Percentiles rank a stretch among this genome's conserved stretches.
Evolutionary conservation across 2,888 invertebrate genomes (phyloP).

Genomic region (Brachyptera putata): DNA sequence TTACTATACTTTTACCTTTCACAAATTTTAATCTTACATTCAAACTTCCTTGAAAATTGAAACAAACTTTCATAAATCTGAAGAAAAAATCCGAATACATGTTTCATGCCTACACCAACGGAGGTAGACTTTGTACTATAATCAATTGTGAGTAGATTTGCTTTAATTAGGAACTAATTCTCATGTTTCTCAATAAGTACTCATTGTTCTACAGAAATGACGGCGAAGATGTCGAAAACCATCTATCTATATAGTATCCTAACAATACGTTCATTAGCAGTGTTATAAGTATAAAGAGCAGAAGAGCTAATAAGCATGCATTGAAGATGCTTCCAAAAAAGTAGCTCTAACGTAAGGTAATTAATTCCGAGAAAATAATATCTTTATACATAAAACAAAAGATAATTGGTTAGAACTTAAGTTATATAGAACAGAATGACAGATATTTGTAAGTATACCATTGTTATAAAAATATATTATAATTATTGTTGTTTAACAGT

Average conservation of each 20-base stretch:
- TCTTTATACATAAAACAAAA: no score
- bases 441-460: no score
- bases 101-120: no score
- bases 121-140: no score
- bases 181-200: constrained; percentile 1
- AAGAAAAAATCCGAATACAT: no score
- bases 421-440: no score
- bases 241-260: neutral
- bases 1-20: no score
- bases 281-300: neutral
- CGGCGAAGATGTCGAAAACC: constrained; percentile 7
- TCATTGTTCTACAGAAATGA: neutral
- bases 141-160: neutral
- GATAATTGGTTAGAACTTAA: no score
- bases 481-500: no score
- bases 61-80: no score
- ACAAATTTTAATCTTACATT: no score
- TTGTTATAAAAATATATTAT: no score
- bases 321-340: neutral
- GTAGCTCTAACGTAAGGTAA: neutral
- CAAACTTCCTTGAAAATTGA: neutral
- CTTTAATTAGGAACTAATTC: constrained; percentile 3
- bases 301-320: neutral
- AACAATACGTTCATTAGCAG: constrained; percentile 7
- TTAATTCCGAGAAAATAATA: constrained; percentile 2